phyloP scores from a whole-genome alignment of 2,888 invertebrate genomes.

The Mesoligia furuncula region DNA sequence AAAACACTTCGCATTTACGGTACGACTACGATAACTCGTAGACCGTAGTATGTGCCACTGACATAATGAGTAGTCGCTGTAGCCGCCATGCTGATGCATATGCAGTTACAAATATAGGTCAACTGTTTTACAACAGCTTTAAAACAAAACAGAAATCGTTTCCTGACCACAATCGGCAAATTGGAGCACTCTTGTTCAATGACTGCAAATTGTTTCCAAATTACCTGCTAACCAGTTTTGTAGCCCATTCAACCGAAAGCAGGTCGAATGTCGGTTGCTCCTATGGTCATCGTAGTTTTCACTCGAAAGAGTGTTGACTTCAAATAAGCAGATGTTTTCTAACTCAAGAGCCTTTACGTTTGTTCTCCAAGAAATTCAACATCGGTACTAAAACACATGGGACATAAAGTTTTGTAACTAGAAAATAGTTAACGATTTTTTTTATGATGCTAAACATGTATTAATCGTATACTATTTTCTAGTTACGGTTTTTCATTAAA shows the following conservation, averaged over 20 bases:
- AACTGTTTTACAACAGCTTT: conserved; percentile 20
- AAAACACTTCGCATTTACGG: conserved; percentile 26
- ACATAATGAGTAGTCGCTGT: conserved; percentile 5
- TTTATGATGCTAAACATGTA: conserved; percentile 3
- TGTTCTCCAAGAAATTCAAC: conserved; percentile 7
- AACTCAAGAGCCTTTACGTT: conserved; percentile 1
- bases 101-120: conserved; percentile 5
- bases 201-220: conserved; percentile 35
- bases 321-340: background rate
- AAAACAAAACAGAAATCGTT: conserved; percentile 25
- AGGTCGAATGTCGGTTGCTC: conserved; percentile 17
- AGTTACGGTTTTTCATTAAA: conserved; percentile 27
- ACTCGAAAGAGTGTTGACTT: conserved; percentile 2
- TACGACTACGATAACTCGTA: conserved; percentile 8
- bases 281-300: background rate
- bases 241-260: conserved; percentile 20
- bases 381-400: background rate
- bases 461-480: background rate
- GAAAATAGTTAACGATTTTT: background rate
- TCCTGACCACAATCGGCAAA: conserved; percentile 25
- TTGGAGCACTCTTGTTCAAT: conserved; percentile 33
- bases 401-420: background rate
- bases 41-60: conserved; percentile 9
- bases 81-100: conserved; percentile 6
- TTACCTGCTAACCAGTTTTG: conserved; percentile 56